These are phyloP conservation scores for Galeopterus variegatus DNA, from an alignment of 2,113 vertebrate genomes.

Conservation along the genomic window DNA sequence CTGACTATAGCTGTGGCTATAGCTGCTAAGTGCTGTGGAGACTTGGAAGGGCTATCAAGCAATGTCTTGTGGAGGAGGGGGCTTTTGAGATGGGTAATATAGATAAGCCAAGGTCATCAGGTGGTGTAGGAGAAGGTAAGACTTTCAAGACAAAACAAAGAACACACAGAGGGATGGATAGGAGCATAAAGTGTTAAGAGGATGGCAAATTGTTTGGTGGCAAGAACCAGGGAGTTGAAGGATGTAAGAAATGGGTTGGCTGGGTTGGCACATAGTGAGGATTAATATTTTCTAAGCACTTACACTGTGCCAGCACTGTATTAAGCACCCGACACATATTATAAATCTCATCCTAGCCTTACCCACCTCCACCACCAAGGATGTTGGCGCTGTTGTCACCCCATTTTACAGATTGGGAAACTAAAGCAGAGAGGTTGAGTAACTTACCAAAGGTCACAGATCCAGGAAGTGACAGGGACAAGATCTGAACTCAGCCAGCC, in stretches of 20 bases:
- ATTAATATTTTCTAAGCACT: not conserved
- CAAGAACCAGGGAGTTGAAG: not conserved
- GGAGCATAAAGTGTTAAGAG: too few species aligned
- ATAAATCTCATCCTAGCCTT: not conserved
- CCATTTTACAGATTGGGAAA: not conserved
- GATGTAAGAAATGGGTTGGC: too few species aligned
- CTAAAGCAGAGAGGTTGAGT: not conserved
- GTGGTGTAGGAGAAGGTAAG: not conserved
- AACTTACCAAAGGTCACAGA: not conserved
- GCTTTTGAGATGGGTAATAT: not conserved
- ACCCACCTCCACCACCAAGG: not conserved
- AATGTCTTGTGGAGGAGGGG: not conserved
- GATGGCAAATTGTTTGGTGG: not conserved
- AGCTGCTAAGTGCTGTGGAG: not conserved
- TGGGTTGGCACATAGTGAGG: not conserved
- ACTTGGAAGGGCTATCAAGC: not conserved
- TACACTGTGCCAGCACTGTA: too few species aligned
- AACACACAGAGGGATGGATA: not conserved
- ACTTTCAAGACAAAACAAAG: not conserved
- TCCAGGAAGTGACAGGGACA: not conserved
- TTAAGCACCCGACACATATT: too few species aligned
- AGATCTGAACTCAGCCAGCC: not conserved
- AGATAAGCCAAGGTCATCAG: not conserved
- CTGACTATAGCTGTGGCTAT: not conserved
- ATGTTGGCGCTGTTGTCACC: not conserved